Conservation (phyloP, 2,797 vertebrate species). For the Chelmon rostratus region DNA sequence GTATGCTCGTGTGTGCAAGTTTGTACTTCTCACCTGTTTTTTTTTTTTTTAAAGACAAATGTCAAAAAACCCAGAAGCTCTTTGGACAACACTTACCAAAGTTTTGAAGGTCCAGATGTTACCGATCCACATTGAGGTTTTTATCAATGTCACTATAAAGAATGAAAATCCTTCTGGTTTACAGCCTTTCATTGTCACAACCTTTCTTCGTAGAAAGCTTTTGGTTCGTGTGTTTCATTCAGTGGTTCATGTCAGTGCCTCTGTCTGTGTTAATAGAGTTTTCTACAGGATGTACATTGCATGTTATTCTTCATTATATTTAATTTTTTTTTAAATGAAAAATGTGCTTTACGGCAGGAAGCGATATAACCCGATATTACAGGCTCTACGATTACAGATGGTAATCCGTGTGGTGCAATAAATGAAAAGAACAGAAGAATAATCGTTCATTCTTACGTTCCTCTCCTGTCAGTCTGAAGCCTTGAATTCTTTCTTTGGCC, state of each 20-base stretch:
- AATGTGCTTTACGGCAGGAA: conserved; percentile 28
- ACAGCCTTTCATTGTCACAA: too few relatives aligned
- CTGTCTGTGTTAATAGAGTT: conserved; percentile 11
- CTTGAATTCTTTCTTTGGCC: neutral
- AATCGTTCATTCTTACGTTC: neutral
- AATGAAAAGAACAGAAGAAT: conserved; percentile 18
- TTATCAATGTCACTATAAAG: neutral
- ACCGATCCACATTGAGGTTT: neutral
- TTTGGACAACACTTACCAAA: too few relatives aligned
- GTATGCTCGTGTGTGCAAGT: neutral
- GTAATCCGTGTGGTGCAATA: conserved; percentile 57
- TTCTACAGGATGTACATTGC: conserved; percentile 18
- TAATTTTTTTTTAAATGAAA: neutral
- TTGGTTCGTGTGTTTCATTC: neutral
- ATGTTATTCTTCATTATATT: conserved; percentile 26
- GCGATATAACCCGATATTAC: conserved; percentile 4
- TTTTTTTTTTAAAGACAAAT: too few relatives aligned
- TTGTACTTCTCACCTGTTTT: too few relatives aligned
- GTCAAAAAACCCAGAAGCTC: too few relatives aligned
- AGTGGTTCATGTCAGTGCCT: conserved; percentile 41
- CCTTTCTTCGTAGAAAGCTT: neutral
- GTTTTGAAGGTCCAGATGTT: too few relatives aligned
- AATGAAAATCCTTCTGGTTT: too few relatives aligned
- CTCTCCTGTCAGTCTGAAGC: neutral
- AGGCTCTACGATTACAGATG: conserved; percentile 25